Evolutionary conservation across 2,888 invertebrate genomes (phyloP), one percentile per base, ranked within the genome.

Genomic region (Bombyx huttoni): DNA sequence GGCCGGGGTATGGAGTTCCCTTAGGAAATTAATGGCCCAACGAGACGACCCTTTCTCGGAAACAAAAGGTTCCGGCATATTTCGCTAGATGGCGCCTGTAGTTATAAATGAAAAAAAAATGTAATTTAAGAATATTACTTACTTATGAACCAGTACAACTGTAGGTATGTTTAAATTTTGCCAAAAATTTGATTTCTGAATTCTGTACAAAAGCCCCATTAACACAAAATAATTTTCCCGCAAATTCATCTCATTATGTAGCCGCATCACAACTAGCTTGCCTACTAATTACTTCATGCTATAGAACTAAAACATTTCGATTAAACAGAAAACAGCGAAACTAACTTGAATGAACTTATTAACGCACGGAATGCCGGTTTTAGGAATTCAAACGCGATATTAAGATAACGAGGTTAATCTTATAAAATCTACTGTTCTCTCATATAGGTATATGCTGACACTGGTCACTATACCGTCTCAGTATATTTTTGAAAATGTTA

Each of bases 11-110:
- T 70, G 61, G 76, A 77, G 81, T 72, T 83, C 85, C 85, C 85
- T 82, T 83, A 84, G 85, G 85, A 86, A 87, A 88, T 86, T 85
- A 85, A 84, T 85, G 75, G 78, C 64, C 68, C 70, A 73, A 65
- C 65, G 68, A 47, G 65, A 65, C 67, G 74, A 76, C 78, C 81
- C 78, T 79, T 79, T 70, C 57, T 58, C 62, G 58, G 58, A 49
- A 55, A 54, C 59, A 60, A 59, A 63, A 58, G 75, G 84, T 79
- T 78, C 14, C 56, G 54, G 60, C 52, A 46, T 40, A 40, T 14
- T 49, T 61, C 73, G 68, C 65, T 77, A 85, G 87, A 68, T 86
- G 86, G 82, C 81, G 75, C 52, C 62, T 49, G 50, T 10, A 40
- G 53, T 49, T 40, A 12, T 12, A 12, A 40, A 40, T 10, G 12